Evolutionary conservation across 2,797 vertebrate genomes (phyloP).

Genomic region (Danio aesculapii): DNA sequence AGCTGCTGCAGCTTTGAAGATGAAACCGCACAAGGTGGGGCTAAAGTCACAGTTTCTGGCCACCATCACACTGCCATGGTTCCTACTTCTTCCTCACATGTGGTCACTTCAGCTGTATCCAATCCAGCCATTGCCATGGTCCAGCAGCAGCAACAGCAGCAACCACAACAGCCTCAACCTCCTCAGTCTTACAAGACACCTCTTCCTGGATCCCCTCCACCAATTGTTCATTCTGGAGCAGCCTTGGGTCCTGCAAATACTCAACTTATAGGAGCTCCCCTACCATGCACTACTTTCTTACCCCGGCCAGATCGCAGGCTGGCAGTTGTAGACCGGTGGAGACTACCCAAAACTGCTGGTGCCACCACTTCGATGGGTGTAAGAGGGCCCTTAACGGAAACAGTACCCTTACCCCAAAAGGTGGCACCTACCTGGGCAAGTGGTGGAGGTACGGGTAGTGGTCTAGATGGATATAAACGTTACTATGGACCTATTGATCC

Average conservation of each 20-base stretch:
- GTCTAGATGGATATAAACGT: conserved; percentile 91
- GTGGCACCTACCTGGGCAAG: conserved; percentile 80
- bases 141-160: conserved; percentile 72
- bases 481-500: conserved; percentile 95
- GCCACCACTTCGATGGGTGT: conserved; percentile 77
- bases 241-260: conserved; percentile 82
- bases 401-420: conserved; percentile 81
- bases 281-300: conserved; percentile 86
- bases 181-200: conserved; percentile 85
- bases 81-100: conserved; percentile 76
- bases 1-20: conserved; percentile 94
- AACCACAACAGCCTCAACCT: conserved; percentile 66
- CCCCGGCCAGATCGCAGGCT: conserved; percentile 85
- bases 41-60: conserved; percentile 74
- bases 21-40: conserved; percentile 78
- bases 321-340: conserved; percentile 89
- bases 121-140: conserved; percentile 77
- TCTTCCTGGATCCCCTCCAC: conserved; percentile 81
- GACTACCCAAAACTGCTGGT: conserved; percentile 79
- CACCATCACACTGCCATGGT: conserved; percentile 81
- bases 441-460: conserved; percentile 73
- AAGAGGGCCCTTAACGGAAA: conserved; percentile 74
- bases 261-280: conserved; percentile 82
- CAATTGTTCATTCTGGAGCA: conserved; percentile 79
- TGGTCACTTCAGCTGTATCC: conserved; percentile 74